Evolutionary conservation across 2,113 vertebrate genomes (phyloP), one percentile per base, ranked within the genome.

Genomic region (Origma solitaria): DNA sequence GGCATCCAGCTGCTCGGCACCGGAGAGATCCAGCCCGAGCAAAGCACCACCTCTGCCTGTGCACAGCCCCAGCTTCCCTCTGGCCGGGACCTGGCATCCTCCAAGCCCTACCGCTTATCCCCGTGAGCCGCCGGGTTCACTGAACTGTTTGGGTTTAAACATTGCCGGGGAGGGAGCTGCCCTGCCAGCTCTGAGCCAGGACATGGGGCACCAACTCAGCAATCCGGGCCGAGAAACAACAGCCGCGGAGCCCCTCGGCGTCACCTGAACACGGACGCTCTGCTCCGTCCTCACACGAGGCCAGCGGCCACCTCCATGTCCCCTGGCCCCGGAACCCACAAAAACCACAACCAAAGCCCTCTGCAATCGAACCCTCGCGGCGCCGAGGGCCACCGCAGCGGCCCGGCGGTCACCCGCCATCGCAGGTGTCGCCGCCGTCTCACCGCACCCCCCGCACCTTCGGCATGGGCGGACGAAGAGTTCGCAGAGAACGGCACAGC

Each of bases 41-140:
- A 8, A 60, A 33, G 16, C 70, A 2, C 51, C 33, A 8, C 72
- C 79, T 56, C 82, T n/a, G 15, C 53, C 70, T 1, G 25, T 3
- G 6, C 51, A 2, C 57, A 13, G 14, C 17, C 30, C 84, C 65
- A 8, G 1, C 0, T 16, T 15, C 14, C 2, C 35, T 18, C n/a
- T 0, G 21, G 10, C 64, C 6, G 42, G 72, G 50, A 56, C 7
- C 71, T 0, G 31, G 68, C 79, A 10, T n/a, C 65, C 37, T 8
- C 64, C 47, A 0, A 56, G 47, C 45, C 45, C n/a, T 3, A 1
- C 13, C 3, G n/a, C 2, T 33, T 7, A 15, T 10, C 10, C 40
- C n/a, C 6, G 13, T 2, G 4, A 50, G 71, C 68, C 6, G 42
- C 4, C 1, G 82, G 53, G 60, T 13, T 10, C 82, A 10, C n/a